A percentile compares a stretch with the other conserved stretches of the same genome.
Conservation (phyloP, 2,888 invertebrate species). For the Criorhina ranunculi region DNA sequence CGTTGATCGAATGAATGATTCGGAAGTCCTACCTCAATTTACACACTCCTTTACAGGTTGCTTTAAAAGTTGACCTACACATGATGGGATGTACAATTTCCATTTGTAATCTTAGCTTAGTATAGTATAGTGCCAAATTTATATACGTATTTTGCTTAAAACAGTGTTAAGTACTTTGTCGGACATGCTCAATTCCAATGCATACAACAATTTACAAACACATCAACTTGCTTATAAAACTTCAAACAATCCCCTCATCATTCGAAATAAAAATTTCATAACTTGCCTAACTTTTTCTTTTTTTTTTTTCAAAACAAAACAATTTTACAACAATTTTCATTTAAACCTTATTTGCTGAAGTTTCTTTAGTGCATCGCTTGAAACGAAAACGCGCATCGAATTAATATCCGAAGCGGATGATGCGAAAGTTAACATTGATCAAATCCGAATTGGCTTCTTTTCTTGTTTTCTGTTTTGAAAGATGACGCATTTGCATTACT, state of each 20-base stretch:
- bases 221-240: neutral
- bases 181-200: too few relatives aligned
- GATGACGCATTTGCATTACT: slow-evolving; percentile 62
- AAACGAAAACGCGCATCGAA: slow-evolving; percentile 26
- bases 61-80: too few relatives aligned
- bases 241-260: neutral
- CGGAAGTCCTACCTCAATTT: too few relatives aligned
- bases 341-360: slow-evolving; percentile 61
- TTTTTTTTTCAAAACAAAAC: neutral
- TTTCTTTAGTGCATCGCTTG: slow-evolving; percentile 77
- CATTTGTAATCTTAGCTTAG: too few relatives aligned
- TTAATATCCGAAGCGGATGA: slow-evolving; percentile 9
- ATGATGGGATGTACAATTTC: too few relatives aligned
- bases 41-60: too few relatives aligned
- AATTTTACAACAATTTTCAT: slow-evolving; percentile 8
- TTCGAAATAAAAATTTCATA: neutral
- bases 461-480: slow-evolving; percentile 39
- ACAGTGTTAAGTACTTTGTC: too few relatives aligned
- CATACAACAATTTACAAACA: too few relatives aligned
- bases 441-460: slow-evolving; percentile 64
- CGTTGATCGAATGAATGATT: too few relatives aligned
- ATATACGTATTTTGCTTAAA: too few relatives aligned
- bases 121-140: too few relatives aligned
- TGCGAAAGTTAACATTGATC: slow-evolving; percentile 12
- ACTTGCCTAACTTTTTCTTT: too few relatives aligned